Percentiles rank a stretch among this genome's conserved stretches.
Evolutionary conservation across 1,140 invertebrate species (phyloP).

Genomic region (Lethrus apterus): DNA sequence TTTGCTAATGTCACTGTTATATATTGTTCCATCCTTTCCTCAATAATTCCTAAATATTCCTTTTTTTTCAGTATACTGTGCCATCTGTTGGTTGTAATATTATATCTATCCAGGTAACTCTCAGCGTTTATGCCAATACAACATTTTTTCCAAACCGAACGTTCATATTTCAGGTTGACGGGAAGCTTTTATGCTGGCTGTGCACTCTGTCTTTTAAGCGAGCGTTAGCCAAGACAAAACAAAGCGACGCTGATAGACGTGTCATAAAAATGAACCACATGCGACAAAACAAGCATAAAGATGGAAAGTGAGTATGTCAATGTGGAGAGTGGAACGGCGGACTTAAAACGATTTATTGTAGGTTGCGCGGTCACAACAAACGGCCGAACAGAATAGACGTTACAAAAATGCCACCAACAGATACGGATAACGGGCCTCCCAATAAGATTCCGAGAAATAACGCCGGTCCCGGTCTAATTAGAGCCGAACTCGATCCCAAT

Average conservation of each 20-base stretch:
- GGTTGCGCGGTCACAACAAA: slow-evolving; percentile 61
- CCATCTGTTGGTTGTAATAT: not conserved
- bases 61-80: slow-evolving; percentile 9
- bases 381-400: slow-evolving; percentile 65
- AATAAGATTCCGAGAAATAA: slow-evolving; percentile 44
- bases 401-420: slow-evolving; percentile 52
- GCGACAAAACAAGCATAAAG: slow-evolving; percentile 48
- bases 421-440: slow-evolving; percentile 39
- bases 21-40: no score
- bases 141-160: not conserved
- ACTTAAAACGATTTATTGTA: slow-evolving; percentile 32
- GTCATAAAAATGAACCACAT: slow-evolving; percentile 56
- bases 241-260: slow-evolving; percentile 66
- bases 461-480: slow-evolving; percentile 34
- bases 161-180: slow-evolving; percentile 71
- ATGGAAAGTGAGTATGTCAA: slow-evolving; percentile 48
- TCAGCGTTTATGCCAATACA: no score
- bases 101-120: no score
- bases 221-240: slow-evolving; percentile 85
- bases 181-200: slow-evolving; percentile 91
- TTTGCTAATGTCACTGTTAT: no score
- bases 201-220: slow-evolving; percentile 92
- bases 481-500: slow-evolving; percentile 67
- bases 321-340: not conserved
- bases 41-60: no score